Evolutionary conservation across 53 echinoderm and acorn worm genomes (phyloP), one percentile per base, ranked within the genome.

Genomic region (Stichopus horrens): DNA sequence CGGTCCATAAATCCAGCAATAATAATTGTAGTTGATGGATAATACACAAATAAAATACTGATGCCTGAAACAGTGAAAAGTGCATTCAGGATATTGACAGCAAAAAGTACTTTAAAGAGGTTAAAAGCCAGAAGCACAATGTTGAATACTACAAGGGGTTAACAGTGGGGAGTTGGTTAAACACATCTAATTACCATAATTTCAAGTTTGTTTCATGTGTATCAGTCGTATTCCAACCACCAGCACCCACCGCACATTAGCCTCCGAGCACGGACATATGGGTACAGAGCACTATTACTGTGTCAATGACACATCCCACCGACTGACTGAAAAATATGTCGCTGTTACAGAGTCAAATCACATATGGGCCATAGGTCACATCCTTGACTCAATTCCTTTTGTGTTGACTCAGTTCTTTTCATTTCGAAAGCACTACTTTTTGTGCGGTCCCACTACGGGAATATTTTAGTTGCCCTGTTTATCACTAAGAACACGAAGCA

Each of bases 181-280:
- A 75, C 75, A 23, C 75, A 21, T 13, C 75, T 75, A 75, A 75
- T 75, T 75, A 75, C 75, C 9, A 75, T 51, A 75, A 75, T 75
- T 75, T 23, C 68, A 14, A 67, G 13, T 37, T 37, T 37, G 37
- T 37, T 37, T 37, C 37, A 67, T 4, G 1, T 67, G n/a, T 4
- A 14, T n/a, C 68, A 67, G 68, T 67, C 68, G 68, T n/a, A n/a
- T n/a, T n/a, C n/a, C 13, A 67, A 67, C 13, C 68, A 37, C 37
- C 37, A 37, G 37, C 37, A 37, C 37, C 37, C 37, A 37, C 37
- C 37, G 37, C 37, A 37, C 37, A 37, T 37, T 37, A 37, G 37
- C 37, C 37, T 37, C 37, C 37, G 37, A 37, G 37, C 37, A 37
- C 37, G 37, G 0, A 37, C 19, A 0, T 5, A 75, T 14, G 5